phyloP scores from a whole-genome alignment of 1,140 invertebrate genomes.

The Diuraphis noxia region DNA sequence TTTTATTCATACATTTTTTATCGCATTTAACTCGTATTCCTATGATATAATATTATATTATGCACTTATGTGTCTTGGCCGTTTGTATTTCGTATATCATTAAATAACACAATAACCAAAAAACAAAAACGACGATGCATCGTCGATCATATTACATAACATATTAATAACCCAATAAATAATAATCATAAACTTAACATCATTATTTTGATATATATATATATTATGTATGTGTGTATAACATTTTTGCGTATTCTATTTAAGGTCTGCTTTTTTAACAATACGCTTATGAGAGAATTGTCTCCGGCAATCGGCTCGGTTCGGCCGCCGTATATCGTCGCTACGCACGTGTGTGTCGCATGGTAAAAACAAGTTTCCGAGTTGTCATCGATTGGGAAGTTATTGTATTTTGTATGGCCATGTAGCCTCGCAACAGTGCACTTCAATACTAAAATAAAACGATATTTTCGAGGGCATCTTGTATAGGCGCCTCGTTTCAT shows the following conservation, averaged over 20 bases:
- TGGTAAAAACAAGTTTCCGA: neutral
- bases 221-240: neutral
- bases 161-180: neutral
- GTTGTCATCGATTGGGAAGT: neutral
- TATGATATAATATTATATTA: neutral
- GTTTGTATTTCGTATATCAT: neutral
- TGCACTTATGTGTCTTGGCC: neutral
- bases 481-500: neutral
- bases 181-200: neutral
- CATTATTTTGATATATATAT: neutral
- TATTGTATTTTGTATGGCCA: neutral
- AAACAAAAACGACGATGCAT: too few species aligned
- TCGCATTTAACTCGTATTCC: neutral
- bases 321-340: neutral
- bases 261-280: constrained; percentile 1
- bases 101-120: neutral
- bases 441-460: neutral
- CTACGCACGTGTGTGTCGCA: neutral
- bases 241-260: neutral
- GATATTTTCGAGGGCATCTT: neutral
- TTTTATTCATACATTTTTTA: neutral
- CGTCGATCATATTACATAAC: too few species aligned
- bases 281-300: neutral
- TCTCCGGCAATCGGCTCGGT: neutral
- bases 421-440: neutral